Base-by-base conservation (phyloP, 2,797 vertebrate genomes). In the Sebastes vulpes region DNA sequence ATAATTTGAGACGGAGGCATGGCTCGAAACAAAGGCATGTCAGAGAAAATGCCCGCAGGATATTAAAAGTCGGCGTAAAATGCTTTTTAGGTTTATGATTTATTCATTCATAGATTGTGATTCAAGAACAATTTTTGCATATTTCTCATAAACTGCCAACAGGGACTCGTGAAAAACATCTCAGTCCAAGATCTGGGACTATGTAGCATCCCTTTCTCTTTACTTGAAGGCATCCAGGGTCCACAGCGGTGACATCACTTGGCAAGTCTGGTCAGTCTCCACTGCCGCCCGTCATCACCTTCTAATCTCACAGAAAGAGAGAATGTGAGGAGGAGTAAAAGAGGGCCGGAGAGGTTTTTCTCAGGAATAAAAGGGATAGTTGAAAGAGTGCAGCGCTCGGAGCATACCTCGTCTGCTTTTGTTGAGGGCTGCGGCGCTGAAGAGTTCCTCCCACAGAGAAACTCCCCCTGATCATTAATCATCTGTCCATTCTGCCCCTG, bases 381-480 rank as follows among this genome's bases (percentile, higher is more conserved):
- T 86, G 86, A 92, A 87, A 90, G 83, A 90, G 84, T 32, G 75
- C 80, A 73, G 79, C 1, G 48, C 69, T 63, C 16, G 46, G 48
- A 87, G 90, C 86, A 74, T 80, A 88, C 79, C 85, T 89, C 75
- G 50, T 79, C 83, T 82, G 79, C 81, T 89, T 94, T 93, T 93
- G 89, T 94, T 85, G 84, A 81, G 83, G 82, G 73, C 77, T 35
- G 77, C 26, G 9, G 71, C 54, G 81, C 84, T 84, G 83, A 90
- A 77, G 85, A 79, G 89, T 80, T 89, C 83, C 84, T 75, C 88
- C 91, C 81, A 78, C 80, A 58, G 79, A 92, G 81, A 85, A 86
- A 87, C 94, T 94, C 93, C 93, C 90, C 85, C 82, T 59, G 86
- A 83, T 92, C 93, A 92, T 95, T 95, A 94, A 95, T 96, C 94